These are phyloP conservation scores for Penaeus vannamei DNA, from an alignment of 1,140 invertebrate species.

Conservation along the genomic window DNA sequence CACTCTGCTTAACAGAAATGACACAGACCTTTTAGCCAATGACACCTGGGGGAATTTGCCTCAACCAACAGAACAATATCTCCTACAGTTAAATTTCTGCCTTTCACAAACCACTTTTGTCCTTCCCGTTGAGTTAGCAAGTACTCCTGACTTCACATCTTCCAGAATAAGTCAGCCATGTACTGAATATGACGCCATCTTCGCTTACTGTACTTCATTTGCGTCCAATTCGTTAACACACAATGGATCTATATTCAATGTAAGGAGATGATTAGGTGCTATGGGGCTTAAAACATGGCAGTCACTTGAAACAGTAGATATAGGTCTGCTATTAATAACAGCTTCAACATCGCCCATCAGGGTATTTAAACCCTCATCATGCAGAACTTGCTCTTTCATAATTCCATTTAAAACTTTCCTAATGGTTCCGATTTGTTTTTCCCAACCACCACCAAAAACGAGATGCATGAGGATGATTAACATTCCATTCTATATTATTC, in stretches of 20 bases:
- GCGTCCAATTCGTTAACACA: conserved; percentile 35
- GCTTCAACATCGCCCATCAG: conserved; percentile 59
- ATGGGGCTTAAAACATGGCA: conserved; percentile 43
- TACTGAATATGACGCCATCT: conserved; percentile 59
- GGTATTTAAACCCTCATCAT: conserved; percentile 54
- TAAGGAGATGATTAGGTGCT: conserved; percentile 46
- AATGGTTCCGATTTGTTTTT: conserved; percentile 58
- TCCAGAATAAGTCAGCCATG: conserved; percentile 59
- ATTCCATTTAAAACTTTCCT: conserved; percentile 43
- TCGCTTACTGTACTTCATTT: conserved; percentile 16
- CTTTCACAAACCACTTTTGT: conserved; percentile 31
- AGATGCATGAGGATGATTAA: conserved; percentile 63
- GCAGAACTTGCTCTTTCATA: conserved; percentile 32
- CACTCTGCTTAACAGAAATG: conserved; percentile 69
- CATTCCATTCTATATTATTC: conserved; percentile 65
- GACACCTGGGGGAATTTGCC: conserved; percentile 35
- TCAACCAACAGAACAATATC: conserved; percentile 67
- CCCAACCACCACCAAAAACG: conserved; percentile 68
- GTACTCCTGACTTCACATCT: conserved; percentile 36
- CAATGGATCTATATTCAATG: conserved; percentile 16
- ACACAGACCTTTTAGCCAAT: conserved; percentile 71
- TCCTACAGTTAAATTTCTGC: conserved; percentile 63
- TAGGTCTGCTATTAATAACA: conserved; percentile 59
- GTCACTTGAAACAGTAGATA: conserved; percentile 61
- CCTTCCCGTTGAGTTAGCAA: conserved; percentile 35